Evolutionary conservation across 1,140 invertebrate species (phyloP), one percentile per base, ranked within the genome.

Genomic region (Pseudomyrmex dendroicus): DNA sequence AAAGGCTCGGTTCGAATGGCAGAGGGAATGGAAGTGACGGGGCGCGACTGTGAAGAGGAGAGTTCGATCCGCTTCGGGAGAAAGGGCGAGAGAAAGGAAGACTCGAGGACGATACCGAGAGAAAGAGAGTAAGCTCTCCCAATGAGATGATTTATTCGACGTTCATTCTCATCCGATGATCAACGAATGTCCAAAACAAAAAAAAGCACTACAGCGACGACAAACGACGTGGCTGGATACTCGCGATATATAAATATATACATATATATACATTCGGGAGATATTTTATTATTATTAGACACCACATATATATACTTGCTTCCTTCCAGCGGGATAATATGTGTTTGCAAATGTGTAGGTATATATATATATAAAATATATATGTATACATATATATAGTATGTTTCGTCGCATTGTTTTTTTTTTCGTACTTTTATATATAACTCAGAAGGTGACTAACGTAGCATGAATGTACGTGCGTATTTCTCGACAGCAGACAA

Each of bases 231-330:
- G 54, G 76, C 66, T 80, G 66, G 20, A 80, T 72, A 72, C 25
- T 54, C 50, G 50, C 48, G 20, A 68, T 68, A 68, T 68, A 68
- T 68, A 22, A 50, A 17, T 50, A 77, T 48, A 73, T 46, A 67
- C 15, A 48, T 54, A 68, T 25, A 25, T 25, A 25, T 54, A 22
- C 13, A 54, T 54, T 46, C 82, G 66, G 70, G 22, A 73, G 76
- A 76, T 87, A 87, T 87, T 86, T 87, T 83, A 86, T 85, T 85
- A 87, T 87, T 83, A 88, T 87, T 88, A 87, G 83, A 82, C 61
- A 68, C 4, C 35, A 35, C 5, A 35, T 35, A 35, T 35, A 73
- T 63, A n/a, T 66, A 66, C 48, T 88, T 85, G 83, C 87, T 88
- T 88, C 76, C 83, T 85, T 84, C 67, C 59, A 62, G 73, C 64